These are phyloP conservation scores for Zaprionus taronus DNA, from an alignment of 1,140 invertebrate genomes.

Conservation along the genomic window DNA sequence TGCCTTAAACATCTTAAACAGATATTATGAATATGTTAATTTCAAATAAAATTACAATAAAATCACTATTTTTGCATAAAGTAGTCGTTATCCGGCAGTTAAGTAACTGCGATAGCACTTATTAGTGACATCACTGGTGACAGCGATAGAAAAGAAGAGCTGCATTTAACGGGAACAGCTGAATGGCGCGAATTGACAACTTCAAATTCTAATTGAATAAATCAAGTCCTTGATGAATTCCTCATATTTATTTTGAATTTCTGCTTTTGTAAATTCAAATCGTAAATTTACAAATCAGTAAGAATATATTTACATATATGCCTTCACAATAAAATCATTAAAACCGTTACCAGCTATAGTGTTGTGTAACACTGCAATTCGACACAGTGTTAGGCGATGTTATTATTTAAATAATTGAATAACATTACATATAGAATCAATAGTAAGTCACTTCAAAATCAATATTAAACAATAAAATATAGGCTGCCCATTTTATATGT, in stretches of 20 bases:
- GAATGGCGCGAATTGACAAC: neutral
- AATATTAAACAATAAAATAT: neutral
- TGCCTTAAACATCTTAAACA: neutral
- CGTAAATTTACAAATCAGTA: neutral
- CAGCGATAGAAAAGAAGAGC: conserved; percentile 5
- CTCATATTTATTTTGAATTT: neutral
- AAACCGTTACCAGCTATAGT: neutral
- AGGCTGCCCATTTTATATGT: neutral
- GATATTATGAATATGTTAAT: neutral
- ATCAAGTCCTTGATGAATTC: neutral
- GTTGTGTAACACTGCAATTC: neutral
- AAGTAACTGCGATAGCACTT: neutral
- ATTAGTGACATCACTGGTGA: conserved; percentile 11
- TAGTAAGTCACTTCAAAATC: neutral
- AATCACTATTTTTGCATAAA: neutral
- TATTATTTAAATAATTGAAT: conserved; percentile 10
- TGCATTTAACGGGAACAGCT: conserved; percentile 25
- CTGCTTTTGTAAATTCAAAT: too few species aligned
- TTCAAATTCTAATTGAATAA: neutral
- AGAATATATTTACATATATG: too few species aligned
- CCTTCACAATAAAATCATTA: neutral
- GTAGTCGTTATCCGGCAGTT: neutral
- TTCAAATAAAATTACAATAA: neutral
- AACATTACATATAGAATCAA: neutral
- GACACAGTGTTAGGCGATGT: conserved; percentile 1